Conservation (phyloP, 2,888 invertebrate species). For the Dasysyrphus tricinctus region DNA sequence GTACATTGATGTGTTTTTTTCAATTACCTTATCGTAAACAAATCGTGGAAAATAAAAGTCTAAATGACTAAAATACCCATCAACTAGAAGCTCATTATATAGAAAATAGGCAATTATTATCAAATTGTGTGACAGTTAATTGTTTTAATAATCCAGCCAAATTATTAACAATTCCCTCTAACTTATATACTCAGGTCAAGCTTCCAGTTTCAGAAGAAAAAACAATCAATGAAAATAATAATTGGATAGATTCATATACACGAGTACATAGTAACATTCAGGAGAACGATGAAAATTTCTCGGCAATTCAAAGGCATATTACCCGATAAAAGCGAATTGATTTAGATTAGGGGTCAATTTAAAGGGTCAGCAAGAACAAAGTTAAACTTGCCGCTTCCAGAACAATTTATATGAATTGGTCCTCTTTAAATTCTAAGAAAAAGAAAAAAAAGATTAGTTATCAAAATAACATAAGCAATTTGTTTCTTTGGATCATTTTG, state of each 20-base stretch:
- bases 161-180: not conserved
- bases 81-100: not conserved
- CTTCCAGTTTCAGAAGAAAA: not conserved
- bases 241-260: not conserved
- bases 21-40: not conserved
- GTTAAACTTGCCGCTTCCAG: not conserved
- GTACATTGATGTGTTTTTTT: too few species aligned
- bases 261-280: not conserved
- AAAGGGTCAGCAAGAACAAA: not conserved
- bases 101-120: not conserved
- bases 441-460: not conserved
- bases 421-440: not conserved
- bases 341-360: conserved; percentile 34
- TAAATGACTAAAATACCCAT: not conserved
- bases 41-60: not conserved
- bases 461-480: conserved; percentile 11
- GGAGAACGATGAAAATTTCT: not conserved
- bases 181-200: not conserved
- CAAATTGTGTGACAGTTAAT: not conserved
- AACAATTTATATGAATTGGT: conserved; percentile 10
- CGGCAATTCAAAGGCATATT: conserved; percentile 20
- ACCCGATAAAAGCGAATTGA: not conserved
- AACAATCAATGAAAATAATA: not conserved
- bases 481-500: conserved; percentile 9
- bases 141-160: not conserved